Percentiles rank a stretch among this genome's conserved stretches.
These are phyloP conservation scores for Dasypolia templi DNA, from an alignment of 2,888 invertebrate genomes.

Conservation along the genomic window DNA sequence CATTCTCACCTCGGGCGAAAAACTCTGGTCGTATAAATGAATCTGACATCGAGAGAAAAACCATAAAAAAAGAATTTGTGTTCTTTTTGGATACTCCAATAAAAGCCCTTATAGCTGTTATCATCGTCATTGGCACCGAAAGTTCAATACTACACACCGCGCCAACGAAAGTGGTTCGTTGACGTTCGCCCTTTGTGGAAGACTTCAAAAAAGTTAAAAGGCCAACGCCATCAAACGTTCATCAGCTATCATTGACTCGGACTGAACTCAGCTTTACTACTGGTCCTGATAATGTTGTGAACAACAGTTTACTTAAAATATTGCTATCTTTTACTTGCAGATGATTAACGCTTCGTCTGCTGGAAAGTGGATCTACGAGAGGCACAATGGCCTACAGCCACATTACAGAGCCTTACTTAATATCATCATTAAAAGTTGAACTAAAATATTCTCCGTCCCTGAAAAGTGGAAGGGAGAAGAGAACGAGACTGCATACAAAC, in stretches of 20 bases:
- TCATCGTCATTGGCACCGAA: background rate
- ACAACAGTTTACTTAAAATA: slow-evolving; percentile 5
- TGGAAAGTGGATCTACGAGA: too few species aligned
- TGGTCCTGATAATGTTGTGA: background rate
- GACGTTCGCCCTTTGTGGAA: background rate
- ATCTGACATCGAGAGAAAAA: background rate
- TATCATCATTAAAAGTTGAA: background rate
- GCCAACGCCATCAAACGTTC: background rate
- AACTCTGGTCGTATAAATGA: background rate
- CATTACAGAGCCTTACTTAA: too few species aligned
- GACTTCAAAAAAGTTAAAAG: too few species aligned
- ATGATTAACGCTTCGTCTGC: too few species aligned
- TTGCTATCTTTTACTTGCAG: slow-evolving; percentile 7
- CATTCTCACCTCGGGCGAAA: background rate
- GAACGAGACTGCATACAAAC: background rate
- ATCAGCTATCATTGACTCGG: too few species aligned
- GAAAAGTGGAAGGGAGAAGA: background rate
- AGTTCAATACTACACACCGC: slow-evolving; percentile 1
- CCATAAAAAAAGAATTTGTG: background rate
- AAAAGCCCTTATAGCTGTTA: background rate
- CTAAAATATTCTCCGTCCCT: background rate
- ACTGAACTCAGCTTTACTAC: background rate
- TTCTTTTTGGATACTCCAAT: background rate
- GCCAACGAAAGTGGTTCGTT: background rate
- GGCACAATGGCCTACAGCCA: too few species aligned